phyloP scores from a whole-genome alignment of 2,888 invertebrate species.

The Daptonema setosum region DNA sequence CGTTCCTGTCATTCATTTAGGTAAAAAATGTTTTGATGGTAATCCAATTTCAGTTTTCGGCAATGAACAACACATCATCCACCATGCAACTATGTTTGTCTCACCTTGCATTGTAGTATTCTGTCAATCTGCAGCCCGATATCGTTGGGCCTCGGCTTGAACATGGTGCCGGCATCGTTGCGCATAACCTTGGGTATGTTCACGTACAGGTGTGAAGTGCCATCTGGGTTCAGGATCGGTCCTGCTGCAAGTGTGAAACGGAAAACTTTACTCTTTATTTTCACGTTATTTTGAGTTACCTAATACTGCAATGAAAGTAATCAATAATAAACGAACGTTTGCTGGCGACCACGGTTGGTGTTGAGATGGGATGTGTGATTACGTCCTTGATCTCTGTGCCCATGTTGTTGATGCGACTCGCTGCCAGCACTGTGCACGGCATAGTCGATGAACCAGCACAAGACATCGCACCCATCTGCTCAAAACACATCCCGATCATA shows the following conservation, averaged over 20 bases:
- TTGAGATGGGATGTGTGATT: constrained; percentile 6
- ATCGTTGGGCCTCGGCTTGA: not conserved
- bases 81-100: too few relatives aligned
- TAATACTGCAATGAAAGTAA: too few relatives aligned
- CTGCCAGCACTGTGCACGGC: not conserved
- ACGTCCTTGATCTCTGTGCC: constrained; percentile 7
- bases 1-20: too few relatives aligned
- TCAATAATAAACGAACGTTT: too few relatives aligned
- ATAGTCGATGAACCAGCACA: not conserved
- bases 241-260: not conserved
- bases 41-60: too few relatives aligned
- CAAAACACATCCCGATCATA: too few relatives aligned
- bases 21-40: too few relatives aligned
- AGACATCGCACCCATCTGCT: too few relatives aligned
- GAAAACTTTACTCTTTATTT: too few relatives aligned
- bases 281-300: too few relatives aligned
- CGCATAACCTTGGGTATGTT: not conserved
- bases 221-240: constrained; percentile 6
- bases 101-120: not conserved
- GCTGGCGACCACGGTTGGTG: constrained; percentile 12
- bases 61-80: too few relatives aligned
- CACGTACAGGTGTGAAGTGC: not conserved
- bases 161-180: not conserved
- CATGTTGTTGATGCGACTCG: not conserved
- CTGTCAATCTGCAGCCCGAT: not conserved